Evolutionary conservation across 2,797 vertebrate genomes (phyloP), one percentile per base, ranked within the genome.

Genomic region (Chiropotes sagulatus): DNA sequence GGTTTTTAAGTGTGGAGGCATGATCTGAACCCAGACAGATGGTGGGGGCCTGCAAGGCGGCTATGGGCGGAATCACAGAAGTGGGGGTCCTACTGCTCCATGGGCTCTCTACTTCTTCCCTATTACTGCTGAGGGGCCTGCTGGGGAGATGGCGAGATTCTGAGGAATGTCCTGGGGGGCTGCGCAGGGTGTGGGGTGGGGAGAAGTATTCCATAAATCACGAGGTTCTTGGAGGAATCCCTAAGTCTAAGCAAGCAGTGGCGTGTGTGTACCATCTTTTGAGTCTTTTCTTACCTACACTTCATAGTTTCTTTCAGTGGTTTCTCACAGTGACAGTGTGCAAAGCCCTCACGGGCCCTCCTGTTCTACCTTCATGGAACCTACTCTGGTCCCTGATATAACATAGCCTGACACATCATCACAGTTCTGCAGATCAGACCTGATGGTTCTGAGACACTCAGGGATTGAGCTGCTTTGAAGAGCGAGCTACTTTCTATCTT

Each of bases 401-500:
- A 52, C 70, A n/a, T 3, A 44, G 44, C 39, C 54, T 39, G 41
- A 54, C 2, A 0, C 4, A 8, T 70, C 5, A 5, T 67, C 89
- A 48, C 54, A 88, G 83, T 36, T 22, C 58, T 0, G 5, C 15
- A 41, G 46, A 39, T 41, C 46, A 7, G 48, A 54, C 61, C 80
- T 28, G 33, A 41, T 9, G 20, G 24, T 67, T 94, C 87, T 7
- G 4, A 88, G 83, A 81, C 8, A 1, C 73, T 72, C 2, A 54
- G 92, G 72, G 46, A 33, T 3, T 15, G 85, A 92, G 58, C 50
- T 95, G 82, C 86, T 93, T 87, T 88, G 90, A 78, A 98, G 52
- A 96, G 70, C 41, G 54, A 87, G 79, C 85, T 19, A 12, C 28
- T 81, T 46, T 61, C 54, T 88, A 19, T 73, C 73, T 93, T 48